phyloP scores from a whole-genome alignment of 2,797 vertebrate genomes.

The Galaxias olidus region DNA sequence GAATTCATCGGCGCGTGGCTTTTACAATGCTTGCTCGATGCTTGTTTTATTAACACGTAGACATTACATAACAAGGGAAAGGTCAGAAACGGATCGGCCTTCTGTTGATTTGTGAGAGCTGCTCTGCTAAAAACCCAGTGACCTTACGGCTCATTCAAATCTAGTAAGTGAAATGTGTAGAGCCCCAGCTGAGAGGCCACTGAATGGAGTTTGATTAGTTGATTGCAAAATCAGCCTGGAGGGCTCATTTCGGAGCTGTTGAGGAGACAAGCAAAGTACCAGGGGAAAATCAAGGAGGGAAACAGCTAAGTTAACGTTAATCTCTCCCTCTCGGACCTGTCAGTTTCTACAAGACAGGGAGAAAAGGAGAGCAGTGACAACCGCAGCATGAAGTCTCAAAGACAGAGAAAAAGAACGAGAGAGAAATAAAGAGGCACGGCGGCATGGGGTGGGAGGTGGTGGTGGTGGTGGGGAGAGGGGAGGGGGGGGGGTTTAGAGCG shows the following conservation, averaged over 20 bases:
- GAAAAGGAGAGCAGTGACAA: background rate
- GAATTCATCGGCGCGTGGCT: constrained; percentile 19
- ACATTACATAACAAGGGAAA: constrained; percentile 7
- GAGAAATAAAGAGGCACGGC: background rate
- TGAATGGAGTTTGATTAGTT: constrained; percentile 48
- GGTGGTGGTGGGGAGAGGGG: too few species aligned
- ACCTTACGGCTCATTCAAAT: constrained; percentile 8
- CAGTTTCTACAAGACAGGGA: background rate
- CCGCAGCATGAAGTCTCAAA: background rate
- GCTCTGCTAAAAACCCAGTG: background rate
- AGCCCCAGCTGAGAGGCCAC: constrained; percentile 18
- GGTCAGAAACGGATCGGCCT: constrained; percentile 17
- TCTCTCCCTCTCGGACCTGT: background rate
- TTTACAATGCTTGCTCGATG: background rate
- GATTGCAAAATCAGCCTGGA: constrained; percentile 45
- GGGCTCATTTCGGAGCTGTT: constrained; percentile 34
- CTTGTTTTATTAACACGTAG: background rate
- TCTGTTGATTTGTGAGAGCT: background rate
- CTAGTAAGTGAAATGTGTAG: constrained; percentile 18
- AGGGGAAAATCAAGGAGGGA: background rate
- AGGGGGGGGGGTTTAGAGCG: too few species aligned
- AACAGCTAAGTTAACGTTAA: background rate
- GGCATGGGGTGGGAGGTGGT: too few species aligned
- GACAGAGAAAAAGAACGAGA: background rate
- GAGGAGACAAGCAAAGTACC: constrained; percentile 29